Base-by-base conservation (phyloP, 2,113 vertebrate species). In the Callospermophilus lateralis region DNA sequence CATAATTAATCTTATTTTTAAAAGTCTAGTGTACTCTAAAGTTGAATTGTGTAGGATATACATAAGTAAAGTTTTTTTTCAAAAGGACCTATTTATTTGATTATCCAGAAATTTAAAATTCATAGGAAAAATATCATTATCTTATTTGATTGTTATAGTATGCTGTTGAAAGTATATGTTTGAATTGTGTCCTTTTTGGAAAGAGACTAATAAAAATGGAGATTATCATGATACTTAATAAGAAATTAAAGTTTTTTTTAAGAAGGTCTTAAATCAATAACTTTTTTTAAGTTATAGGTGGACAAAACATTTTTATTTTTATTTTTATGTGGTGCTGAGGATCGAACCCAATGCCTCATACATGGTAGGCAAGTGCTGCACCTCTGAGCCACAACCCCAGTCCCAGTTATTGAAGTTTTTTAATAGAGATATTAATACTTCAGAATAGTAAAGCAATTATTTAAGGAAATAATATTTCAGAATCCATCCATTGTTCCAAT, bases 171-270 rank as follows among this genome's bases (percentile, higher is more conserved):
- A 89, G 6, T 95, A 80, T 55, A 28, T 93, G 24, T 92, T 84
- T 97, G 73, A 96, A 65, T 90, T 97, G 15, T 92, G 32, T 68
- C 42, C 9, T n/a, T 72, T 96, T 93, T 67, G 20, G 55, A 86
- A 95, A 94, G 91, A 84, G 22, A 90, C n/a, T 97, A 76, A 84
- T 15, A 96, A 55, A 94, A 90, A 67, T 96, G 63, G 12, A 78
- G 26, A 55, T 92, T 72, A 88, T 90, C 7, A 22, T 93, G 34
- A 58, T 70, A 42, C 26, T 39, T 84, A 87, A 74, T 61, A 86
- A 92, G 19, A 68, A 86, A 72, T 42, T 89, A 76, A 94, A 61
- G 15, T 53, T 96, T 45, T 45, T 45, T 45, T 45, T 45, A 45
- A 45, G 8, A 45, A 8, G 45, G 8, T 45, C 45, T 45, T 45